Conservation (phyloP, 2,888 invertebrate genomes). For the Timema cristinae region DNA sequence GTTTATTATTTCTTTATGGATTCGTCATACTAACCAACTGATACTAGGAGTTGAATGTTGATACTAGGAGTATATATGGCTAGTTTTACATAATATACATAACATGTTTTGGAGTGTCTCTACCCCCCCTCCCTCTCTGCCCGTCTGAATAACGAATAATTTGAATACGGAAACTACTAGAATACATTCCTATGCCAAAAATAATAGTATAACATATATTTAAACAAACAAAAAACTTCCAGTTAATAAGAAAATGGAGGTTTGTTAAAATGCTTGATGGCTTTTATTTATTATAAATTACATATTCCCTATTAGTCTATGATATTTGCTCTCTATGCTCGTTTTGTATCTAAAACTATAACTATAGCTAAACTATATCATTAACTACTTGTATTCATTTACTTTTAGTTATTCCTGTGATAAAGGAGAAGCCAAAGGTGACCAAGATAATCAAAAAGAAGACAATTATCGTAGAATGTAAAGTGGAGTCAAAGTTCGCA, state of each 20-base stretch:
- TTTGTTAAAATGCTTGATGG: not conserved
- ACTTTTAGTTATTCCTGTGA: conserved; percentile 81
- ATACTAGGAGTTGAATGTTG: no score
- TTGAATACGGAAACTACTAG: no score
- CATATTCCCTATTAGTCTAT: conserved; percentile 6
- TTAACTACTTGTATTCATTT: conserved; percentile 17
- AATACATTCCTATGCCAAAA: no score
- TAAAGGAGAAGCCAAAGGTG: conserved; percentile 87
- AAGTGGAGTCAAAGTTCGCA: conserved; percentile 88
- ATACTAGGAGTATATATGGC: no score
- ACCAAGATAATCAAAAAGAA: conserved; percentile 89
- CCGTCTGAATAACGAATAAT: no score
- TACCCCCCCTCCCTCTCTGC: no score
- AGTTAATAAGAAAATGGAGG: not conserved
- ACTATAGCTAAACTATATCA: no score
- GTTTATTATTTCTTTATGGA: no score
- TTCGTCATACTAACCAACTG: no score
- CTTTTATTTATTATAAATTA: conserved; percentile 14
- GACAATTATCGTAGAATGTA: conserved; percentile 89
- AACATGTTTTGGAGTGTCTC: no score
- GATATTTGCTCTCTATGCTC: conserved; percentile 18
- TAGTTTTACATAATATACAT: no score
- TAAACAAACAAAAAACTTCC: not conserved
- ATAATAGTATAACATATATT: not conserved
- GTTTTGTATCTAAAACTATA: no score